Conservation (phyloP, 2,888 invertebrate genomes). For the Ophion slaviceki region DNA sequence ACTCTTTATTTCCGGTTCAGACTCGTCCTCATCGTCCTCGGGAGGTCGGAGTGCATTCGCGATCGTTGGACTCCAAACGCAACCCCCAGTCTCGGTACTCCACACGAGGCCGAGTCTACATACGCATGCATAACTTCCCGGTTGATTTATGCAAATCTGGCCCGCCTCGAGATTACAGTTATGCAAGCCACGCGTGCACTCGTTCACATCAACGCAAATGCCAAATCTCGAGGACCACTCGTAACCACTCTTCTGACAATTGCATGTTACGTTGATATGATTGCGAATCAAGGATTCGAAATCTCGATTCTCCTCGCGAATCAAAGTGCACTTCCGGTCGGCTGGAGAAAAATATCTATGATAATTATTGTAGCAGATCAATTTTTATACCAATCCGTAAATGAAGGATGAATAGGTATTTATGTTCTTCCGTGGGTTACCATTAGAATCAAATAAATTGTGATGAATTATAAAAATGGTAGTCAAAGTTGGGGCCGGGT, state of each 20-base stretch:
- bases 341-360: conserved; percentile 50
- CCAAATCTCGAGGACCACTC: conserved; percentile 86
- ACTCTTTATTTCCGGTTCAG: conserved; percentile 39
- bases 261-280: conserved; percentile 87
- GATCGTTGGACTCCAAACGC: conserved; percentile 65
- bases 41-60: conserved; percentile 59
- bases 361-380: too few relatives aligned
- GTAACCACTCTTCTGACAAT: conserved; percentile 85
- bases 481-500: too few relatives aligned
- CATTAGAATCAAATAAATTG: too few relatives aligned
- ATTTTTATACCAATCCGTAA: too few relatives aligned
- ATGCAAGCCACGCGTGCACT: conserved; percentile 84
- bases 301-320: conserved; percentile 83
- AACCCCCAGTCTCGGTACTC: conserved; percentile 59
- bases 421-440: too few relatives aligned
- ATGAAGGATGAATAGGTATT: too few relatives aligned
- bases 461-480: too few relatives aligned
- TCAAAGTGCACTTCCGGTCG: conserved; percentile 81
- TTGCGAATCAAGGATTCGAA: conserved; percentile 85
- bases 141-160: conserved; percentile 86
- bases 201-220: conserved; percentile 87
- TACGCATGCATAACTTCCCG: conserved; percentile 80
- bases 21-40: conserved; percentile 22
- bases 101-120: conserved; percentile 74
- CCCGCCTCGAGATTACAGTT: conserved; percentile 82